Evolutionary conservation across 1,140 invertebrate species (phyloP), one percentile per base, ranked within the genome.

Genomic region (Heliconius melpomene): DNA sequence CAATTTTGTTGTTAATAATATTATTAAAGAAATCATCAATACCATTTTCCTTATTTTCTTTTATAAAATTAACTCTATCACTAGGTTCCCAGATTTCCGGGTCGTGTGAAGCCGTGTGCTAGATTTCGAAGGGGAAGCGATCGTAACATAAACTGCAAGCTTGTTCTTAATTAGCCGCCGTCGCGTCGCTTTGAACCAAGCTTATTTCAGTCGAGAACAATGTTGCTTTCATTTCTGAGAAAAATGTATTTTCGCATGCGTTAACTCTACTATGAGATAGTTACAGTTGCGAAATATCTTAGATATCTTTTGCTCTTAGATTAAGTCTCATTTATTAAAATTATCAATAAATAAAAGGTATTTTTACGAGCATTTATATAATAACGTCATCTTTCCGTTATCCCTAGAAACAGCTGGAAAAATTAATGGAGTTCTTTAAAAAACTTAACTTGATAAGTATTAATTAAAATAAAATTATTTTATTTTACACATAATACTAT

Each of bases 131-230:
- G 74, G 60, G 85, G 83, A 84, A 82, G 81, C 82, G 81, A 82
- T 79, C 79, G 79, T 83, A 84, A 82, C 77, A 77, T 83, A 83
- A 77, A 86, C 77, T 74, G 76, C 80, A 76, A 84, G 77, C 82
- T 84, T 79, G 80, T 78, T 85, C 82, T 85, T 88, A 90, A 90
- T 88, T 88, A 89, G 86, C 83, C 85, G 82, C 83, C 85, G 70
- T 86, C 84, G 82, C 85, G 70, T 86, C 84, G 82, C 89, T 90
- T 89, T 88, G 88, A 89, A 88, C 84, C 77, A 74, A 76, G 70
- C 79, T 75, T 80, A 80, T 80, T 76, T 80, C 79, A 76, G 79
- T 13, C 52, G 73, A 70, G 52, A 76, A 79, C 79, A 75, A 76
- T 76, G 74, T 76, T 79, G 79, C 74, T 79, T 79, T 79, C 70